These are phyloP conservation scores for Gorsachius goisagi DNA, from an alignment of 2,113 vertebrate genomes.

Conservation along the genomic window DNA sequence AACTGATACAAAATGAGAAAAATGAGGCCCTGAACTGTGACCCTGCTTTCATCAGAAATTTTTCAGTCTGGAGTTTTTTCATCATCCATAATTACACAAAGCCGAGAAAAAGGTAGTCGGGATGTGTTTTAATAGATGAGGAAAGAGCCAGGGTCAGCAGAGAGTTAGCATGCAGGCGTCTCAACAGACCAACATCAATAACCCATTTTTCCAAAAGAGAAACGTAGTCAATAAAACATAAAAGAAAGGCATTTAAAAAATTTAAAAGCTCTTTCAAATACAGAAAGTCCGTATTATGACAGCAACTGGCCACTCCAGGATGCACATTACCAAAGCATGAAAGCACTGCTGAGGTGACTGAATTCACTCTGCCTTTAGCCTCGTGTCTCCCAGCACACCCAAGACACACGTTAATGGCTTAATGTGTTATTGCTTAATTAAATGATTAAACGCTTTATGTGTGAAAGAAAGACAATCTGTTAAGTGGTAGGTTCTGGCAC, in stretches of 20 bases:
- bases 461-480: constrained; percentile 26
- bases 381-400: neutral
- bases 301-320: neutral
- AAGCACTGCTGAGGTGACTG: neutral
- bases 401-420: neutral
- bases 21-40: neutral
- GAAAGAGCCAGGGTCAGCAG: neutral
- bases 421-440: constrained; percentile 27
- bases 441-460: constrained; percentile 19
- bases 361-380: neutral
- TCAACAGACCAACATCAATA: constrained; percentile 3
- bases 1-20: neutral
- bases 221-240: neutral
- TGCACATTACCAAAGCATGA: constrained; percentile 7
- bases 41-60: neutral
- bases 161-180: neutral
- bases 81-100: neutral
- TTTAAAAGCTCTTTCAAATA: constrained; percentile 15
- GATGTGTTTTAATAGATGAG: neutral
- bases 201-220: neutral
- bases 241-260: neutral
- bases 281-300: neutral
- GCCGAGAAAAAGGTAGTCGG: neutral
- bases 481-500: neutral
- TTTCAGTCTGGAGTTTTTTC: neutral